These are phyloP conservation scores for Nestor notabilis DNA, from an alignment of 2,113 vertebrate genomes.

Conservation along the genomic window DNA sequence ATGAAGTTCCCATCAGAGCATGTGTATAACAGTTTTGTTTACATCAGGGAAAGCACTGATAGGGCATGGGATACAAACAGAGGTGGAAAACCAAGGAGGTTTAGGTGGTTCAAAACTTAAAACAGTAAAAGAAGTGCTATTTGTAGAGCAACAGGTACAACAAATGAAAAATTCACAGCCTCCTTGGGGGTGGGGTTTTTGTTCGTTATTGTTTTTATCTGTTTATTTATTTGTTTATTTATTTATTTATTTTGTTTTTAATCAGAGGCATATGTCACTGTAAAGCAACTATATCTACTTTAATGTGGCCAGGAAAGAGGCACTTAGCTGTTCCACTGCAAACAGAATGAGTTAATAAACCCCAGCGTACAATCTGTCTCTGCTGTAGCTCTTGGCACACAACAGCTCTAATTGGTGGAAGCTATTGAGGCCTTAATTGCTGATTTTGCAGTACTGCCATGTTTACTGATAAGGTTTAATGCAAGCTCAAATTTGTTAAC, in stretches of 20 bases:
- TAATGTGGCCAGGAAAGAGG: slow-evolving; percentile 21
- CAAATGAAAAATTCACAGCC: background rate
- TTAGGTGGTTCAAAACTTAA: background rate
- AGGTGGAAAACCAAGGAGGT: background rate
- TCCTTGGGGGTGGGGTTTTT: background rate
- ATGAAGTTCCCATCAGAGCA: background rate
- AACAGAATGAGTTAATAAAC: slow-evolving; percentile 59
- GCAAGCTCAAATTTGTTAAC: slow-evolving; percentile 50
- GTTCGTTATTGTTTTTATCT: background rate
- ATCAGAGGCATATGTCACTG: background rate
- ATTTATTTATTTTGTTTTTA: background rate
- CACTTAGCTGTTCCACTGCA: slow-evolving; percentile 25
- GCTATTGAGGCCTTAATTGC: slow-evolving; percentile 58
- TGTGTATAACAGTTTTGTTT: background rate
- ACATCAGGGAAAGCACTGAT: background rate
- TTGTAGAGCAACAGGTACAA: background rate
- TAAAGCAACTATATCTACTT: slow-evolving; percentile 39
- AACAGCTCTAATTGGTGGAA: slow-evolving; percentile 48
- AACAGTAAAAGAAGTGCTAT: background rate
- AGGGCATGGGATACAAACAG: background rate
- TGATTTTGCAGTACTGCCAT: slow-evolving; percentile 57
- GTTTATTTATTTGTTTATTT: background rate
- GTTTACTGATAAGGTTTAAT: slow-evolving; percentile 63
- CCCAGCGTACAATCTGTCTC: background rate
- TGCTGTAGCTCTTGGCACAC: slow-evolving; percentile 34